Conservation (phyloP, 2,888 invertebrate species). For the Drosophila incognita region DNA sequence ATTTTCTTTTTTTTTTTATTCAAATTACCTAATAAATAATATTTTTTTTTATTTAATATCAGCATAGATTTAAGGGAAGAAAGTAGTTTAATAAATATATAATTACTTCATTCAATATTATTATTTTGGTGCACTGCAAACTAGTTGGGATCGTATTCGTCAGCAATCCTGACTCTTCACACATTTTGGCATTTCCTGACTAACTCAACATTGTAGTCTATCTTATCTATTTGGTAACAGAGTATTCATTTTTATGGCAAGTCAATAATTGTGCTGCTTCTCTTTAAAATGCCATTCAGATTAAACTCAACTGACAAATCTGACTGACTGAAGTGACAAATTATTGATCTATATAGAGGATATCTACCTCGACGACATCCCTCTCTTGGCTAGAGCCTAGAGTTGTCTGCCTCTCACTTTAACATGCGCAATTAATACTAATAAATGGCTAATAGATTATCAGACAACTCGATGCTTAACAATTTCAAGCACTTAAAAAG, state of each 20-base stretch:
- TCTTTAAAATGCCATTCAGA: neutral
- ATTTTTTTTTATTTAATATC: neutral
- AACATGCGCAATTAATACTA: neutral
- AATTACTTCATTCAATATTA: neutral
- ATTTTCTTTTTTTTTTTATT: neutral
- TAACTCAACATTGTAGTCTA: neutral
- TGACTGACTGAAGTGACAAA: neutral
- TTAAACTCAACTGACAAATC: neutral
- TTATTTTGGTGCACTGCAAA: neutral
- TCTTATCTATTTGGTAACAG: neutral
- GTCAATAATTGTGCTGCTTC: neutral
- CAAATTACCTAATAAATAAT: fast-evolving
- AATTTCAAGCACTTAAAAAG: constrained; percentile 40
- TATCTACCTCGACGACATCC: neutral
- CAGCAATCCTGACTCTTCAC: neutral
- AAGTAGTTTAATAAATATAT: neutral
- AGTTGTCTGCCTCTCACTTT: neutral
- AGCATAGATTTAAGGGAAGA: neutral
- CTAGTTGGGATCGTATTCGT: neutral
- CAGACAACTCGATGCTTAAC: constrained; percentile 27
- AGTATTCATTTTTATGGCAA: neutral
- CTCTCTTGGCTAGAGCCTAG: neutral
- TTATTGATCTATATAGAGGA: neutral
- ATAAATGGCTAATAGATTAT: constrained; percentile 24
- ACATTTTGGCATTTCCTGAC: neutral